Base-by-base conservation (phyloP, 2,797 vertebrate genomes). In the Tauraco hartlaubi region DNA sequence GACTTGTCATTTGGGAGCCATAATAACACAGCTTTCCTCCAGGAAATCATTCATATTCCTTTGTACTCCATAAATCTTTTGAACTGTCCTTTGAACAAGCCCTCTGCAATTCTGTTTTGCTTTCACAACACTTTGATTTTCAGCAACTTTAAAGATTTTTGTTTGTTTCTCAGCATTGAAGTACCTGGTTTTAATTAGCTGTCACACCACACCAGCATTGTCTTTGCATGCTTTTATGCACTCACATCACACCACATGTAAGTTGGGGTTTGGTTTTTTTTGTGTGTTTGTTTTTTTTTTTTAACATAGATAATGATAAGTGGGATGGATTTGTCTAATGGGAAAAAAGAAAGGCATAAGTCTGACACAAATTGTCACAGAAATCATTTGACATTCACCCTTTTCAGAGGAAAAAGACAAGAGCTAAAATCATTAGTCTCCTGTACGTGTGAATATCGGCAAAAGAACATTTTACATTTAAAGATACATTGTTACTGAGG, bases 161-260 rank as follows among this genome's bases (percentile, higher is more conserved):
- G 43, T 66, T 94, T 91, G 51, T 58, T 87, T 88, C 74, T 82
- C 29, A 77, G 55, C 63, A 69, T 28, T 86, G 31, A 88, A 95
- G 55, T 20, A 86, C 49, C 56, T 85, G 55, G 21, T 26, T 92
- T 94, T 92, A 96, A 96, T 94, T 92, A 96, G 83, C 79, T 92
- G 83, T 95, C 91, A 94, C 29, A 79, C 18, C 91, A 94, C 29
- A 79, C 18, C 67, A 91, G 61, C 44, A 88, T 31, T 88, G 48
- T 69, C 67, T 94, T 82, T 43, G 69, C 13, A 26, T 39, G 35
- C 35, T 76, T 94, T 94, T 67, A 76, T 86, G 48, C n/a, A 43
- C 52, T 51, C 28, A 61, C 33, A 88, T 77, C 83, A 81, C 48
- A 88, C 13, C 39, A 66, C 15, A 35, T 22, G 26, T 43, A 15